Evolutionary conservation across 2,113 vertebrate genomes (phyloP), one percentile per base, ranked within the genome.

Genomic region (Hipposideros armiger): DNA sequence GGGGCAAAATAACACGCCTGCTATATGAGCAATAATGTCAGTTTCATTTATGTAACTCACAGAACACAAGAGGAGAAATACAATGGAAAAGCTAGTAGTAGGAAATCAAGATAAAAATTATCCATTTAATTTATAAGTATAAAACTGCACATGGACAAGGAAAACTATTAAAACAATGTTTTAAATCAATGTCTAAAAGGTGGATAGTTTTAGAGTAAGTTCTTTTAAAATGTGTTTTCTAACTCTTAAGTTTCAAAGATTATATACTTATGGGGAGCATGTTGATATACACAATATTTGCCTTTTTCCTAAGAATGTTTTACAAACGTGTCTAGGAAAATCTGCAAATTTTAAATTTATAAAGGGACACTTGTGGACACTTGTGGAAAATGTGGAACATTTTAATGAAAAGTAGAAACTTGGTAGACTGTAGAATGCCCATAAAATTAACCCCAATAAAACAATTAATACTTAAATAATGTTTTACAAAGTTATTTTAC

Each of bases 11-110:
- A 98, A 98, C 56, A 98, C 83, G 99, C 98, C 99, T 99, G 99
- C 98, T 98, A 98, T 99, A 98, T 99, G 99, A 99, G 99, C 99
- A 99, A 98, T 98, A 98, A 99, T 99, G 99, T 99, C 99, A 99
- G 97, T 98, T 98, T 98, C 98, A 98, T 98, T 99, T 99, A 99
- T 96, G 99, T 98, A 98, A 98, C 99, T 99, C 96, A 94, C 95
- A 98, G 98, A 98, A 98, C 98, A 64, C 69, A 97, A 96, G 97
- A 91, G 97, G 95, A 97, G 95, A 98, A 98, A 98, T 97, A 98
- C 97, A 98, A 96, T 90, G 93, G 94, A 98, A 97, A 90, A 95
- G 96, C 97, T 96, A 94, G 81, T 69, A 92, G 13, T 0, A 22
- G 84, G 74, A 96, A 96, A 97, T 80, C 85, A 91, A 95, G 90